Conservation (phyloP, 2,113 vertebrate species). For the Tursiops truncatus region DNA sequence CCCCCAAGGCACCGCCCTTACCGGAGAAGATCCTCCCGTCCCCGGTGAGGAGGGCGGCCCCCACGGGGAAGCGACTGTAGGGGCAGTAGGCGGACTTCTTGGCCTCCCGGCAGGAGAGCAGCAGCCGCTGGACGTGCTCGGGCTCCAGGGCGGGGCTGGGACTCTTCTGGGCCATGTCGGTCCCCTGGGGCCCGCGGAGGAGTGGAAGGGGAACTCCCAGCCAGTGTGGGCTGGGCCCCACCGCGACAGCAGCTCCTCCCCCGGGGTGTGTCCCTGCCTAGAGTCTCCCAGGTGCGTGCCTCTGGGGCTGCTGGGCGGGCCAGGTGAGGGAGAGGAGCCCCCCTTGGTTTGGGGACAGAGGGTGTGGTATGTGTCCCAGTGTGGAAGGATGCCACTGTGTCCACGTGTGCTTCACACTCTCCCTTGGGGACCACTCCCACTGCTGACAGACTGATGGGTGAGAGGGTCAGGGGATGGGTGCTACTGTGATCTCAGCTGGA, state of each 20-base stretch:
- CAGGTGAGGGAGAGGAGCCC: fast-evolving
- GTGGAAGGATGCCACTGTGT: neutral
- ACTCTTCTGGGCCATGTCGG: slow-evolving; percentile 57
- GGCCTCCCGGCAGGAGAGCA: slow-evolving; percentile 87
- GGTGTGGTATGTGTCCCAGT: neutral
- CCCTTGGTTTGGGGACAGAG: fast-evolving
- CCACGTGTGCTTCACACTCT: neutral
- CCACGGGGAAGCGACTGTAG: slow-evolving; percentile 93
- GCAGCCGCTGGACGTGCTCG: slow-evolving; percentile 81
- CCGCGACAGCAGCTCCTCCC: slow-evolving; percentile 44
- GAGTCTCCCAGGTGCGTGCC: fast-evolving
- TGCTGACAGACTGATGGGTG: neutral
- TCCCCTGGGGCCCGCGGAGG: fast-evolving
- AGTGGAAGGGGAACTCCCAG: neutral
- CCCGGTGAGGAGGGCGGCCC: slow-evolving; percentile 90
- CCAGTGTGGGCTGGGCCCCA: neutral
- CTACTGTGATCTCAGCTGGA: neutral
- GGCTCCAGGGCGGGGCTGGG: neutral
- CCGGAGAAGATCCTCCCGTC: slow-evolving; percentile 91
- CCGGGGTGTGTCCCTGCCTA: neutral
- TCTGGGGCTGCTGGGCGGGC: neutral
- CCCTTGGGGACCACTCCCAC: neutral
- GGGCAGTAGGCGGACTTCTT: slow-evolving; percentile 92
- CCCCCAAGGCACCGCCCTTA: slow-evolving; percentile 66
- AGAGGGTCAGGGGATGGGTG: neutral